Base-by-base conservation (phyloP, 2,888 invertebrate species). In the Melanotus villosus region DNA sequence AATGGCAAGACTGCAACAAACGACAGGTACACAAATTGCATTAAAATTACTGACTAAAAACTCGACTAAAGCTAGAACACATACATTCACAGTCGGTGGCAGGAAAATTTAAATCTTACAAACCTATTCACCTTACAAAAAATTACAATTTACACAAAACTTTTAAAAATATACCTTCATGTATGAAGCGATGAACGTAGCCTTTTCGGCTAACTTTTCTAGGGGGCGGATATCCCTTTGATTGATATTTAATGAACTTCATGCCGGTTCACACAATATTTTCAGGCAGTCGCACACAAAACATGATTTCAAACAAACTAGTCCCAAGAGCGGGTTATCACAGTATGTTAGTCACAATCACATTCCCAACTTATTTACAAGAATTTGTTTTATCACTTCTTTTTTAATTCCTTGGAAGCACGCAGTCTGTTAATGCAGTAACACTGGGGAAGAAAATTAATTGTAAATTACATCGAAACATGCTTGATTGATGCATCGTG, bases 221-320 rank as follows among this genome's bases (percentile, higher is more conserved):
- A 41, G 68, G 58, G 32, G 67, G 45, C 38, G 68, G 63, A 26
- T 50, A 68, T 41, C 68, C 68, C 62, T 56, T 62, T 4, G 63
- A 58, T 38, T 41, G 68, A 34, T 63, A 64, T 43, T 68, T 57
- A 47, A 68, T 47, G 41, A 63, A 68, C 64, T 68, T 68, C 68
- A 68, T 68, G 21, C 7, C 7, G 26, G 32, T 32, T 52, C 32
- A 52, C 52, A 18, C 30, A n/a, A 52, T 30, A 32, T 32, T 38
- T 56, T 36, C 0, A 10, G 21, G n/a, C 14, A 14, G 14, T 19
- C 19, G 10, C 19, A 10, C 38, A 23, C n/a, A n/a, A n/a, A n/a
- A n/a, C n/a, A n/a, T n/a, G n/a, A n/a, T n/a, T n/a, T n/a, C n/a
- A n/a, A n/a, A n/a, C n/a, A n/a, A n/a, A n/a, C n/a, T n/a, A n/a